Evolutionary conservation across 2,113 vertebrate genomes (phyloP), one percentile per base, ranked within the genome.

Genomic region (Peucedramus taeniatus): DNA sequence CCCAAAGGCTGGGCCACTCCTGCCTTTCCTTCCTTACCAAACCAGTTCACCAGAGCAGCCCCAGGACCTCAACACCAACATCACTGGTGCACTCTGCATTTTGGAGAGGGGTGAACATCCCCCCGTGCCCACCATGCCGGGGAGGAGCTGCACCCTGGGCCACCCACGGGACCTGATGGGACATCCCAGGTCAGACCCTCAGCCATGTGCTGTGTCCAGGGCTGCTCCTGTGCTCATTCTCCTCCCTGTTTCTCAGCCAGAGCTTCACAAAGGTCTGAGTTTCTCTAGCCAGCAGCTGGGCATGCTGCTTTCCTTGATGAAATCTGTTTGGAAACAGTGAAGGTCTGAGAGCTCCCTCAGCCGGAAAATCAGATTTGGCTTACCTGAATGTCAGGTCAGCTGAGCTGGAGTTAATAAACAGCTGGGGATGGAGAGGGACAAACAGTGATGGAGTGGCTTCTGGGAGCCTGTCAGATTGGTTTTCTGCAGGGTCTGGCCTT

Each of bases 61-160:
- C 19, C 68, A 64, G 49, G 9, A 80, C 13, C 44, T 24, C 39
- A 59, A 15, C 7, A 53, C 14, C 14, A 17, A 3, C 13, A 22
- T 20, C 22, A 18, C 8, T 21, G 22, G 39, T 53, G 56, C 50
- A 45, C 18, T 53, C 20, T 59, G 31, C 33, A 13, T 45, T 80
- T 83, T 65, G 60, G 45, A 49, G 28, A 71, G 23, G 28, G 17
- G 2, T 20, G 60, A 69, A 11, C 70, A 56, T 15, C 14, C 17
- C 11, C 3, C 13, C 0, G 2, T 33, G 56, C 40, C 26, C 61
- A 26, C 20, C 0, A 0, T 15, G 26, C 50, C n/a, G 50, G 40
- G 20, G 4, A 47, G 35, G 8, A 88, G 31, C 22, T 87, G 54
- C 7, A 6, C 15, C 21, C 61, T 11, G 3, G 31, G 18, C 20